Percentiles rank a stretch among this genome's conserved stretches.
Conservation (phyloP, 2,797 vertebrate species). For the Falco peregrinus region DNA sequence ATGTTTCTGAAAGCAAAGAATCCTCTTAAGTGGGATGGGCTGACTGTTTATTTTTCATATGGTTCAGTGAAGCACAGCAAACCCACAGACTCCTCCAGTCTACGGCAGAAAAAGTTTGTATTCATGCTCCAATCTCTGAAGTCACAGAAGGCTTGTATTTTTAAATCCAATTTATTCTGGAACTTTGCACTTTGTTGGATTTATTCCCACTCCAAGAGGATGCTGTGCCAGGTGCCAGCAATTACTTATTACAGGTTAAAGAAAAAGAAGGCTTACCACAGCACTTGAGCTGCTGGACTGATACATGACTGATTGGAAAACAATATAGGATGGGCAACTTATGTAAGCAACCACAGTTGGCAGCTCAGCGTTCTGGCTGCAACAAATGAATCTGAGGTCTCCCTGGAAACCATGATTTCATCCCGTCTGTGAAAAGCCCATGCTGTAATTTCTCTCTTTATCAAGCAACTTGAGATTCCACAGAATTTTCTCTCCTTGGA, state of each 20-base stretch:
- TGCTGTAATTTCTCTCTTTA: constrained; percentile 68
- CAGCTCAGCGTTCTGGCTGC: constrained; percentile 21
- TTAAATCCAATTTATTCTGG: constrained; percentile 64
- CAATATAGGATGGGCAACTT: constrained; percentile 11
- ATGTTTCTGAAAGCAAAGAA: background rate
- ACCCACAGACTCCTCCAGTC: constrained; percentile 30
- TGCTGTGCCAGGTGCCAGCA: constrained; percentile 24
- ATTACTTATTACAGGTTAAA: background rate
- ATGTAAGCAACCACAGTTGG: constrained; percentile 29
- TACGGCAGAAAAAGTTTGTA: constrained; percentile 45
- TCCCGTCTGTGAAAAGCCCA: constrained; percentile 31
- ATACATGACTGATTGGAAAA: background rate
- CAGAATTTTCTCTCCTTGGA: constrained; percentile 47
- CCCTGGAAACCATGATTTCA: constrained; percentile 72
- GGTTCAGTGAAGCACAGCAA: constrained; percentile 57
- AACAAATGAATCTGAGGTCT: constrained; percentile 34
- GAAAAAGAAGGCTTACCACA: background rate
- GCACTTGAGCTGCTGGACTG: background rate
- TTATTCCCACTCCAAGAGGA: constrained; percentile 50
- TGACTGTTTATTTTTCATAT: constrained; percentile 40
- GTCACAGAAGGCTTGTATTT: constrained; percentile 42
- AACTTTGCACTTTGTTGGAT: constrained; percentile 22
- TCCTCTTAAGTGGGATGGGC: background rate
- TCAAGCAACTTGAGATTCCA: constrained; percentile 65
- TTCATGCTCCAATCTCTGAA: constrained; percentile 38